phyloP scores from a whole-genome alignment of 2,113 vertebrate genomes.

The Misgurnus anguillicaudatus region DNA sequence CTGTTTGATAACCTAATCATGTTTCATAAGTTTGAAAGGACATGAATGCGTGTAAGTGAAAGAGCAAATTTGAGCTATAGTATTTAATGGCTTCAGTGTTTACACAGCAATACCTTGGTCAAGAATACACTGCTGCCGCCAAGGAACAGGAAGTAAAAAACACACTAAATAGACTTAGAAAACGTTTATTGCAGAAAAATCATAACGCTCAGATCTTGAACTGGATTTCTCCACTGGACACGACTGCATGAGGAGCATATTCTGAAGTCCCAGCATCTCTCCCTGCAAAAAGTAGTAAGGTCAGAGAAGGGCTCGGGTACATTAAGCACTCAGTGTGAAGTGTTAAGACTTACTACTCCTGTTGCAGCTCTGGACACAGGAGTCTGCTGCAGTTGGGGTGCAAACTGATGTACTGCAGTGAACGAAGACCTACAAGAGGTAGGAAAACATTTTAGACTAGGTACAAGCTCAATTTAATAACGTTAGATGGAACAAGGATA shows the following conservation, averaged over 20 bases:
- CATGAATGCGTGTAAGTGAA: too few relatives aligned
- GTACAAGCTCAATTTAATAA: neutral
- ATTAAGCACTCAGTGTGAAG: neutral
- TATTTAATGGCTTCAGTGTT: too few relatives aligned
- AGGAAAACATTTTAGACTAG: neutral
- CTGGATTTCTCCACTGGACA: constrained; percentile 65
- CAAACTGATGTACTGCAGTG: constrained; percentile 67
- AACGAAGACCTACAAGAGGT: constrained; percentile 61
- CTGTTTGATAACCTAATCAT: too few relatives aligned
- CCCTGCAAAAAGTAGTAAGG: constrained; percentile 40
- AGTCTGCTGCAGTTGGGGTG: constrained; percentile 52
- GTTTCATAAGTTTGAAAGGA: too few relatives aligned
- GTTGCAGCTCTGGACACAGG: constrained; percentile 63
- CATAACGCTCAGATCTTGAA: neutral
- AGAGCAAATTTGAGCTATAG: too few relatives aligned
- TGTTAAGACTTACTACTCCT: constrained; percentile 61
- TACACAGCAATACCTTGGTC: too few relatives aligned
- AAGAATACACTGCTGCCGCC: too few relatives aligned
- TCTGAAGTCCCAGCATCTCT: constrained; percentile 37
- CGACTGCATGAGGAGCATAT: constrained; percentile 28
- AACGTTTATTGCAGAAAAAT: neutral
- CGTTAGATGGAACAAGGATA: too few relatives aligned
- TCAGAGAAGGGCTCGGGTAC: neutral
- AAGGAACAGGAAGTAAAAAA: too few relatives aligned
- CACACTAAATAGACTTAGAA: too few relatives aligned